Evolutionary conservation across 2,888 invertebrate genomes (phyloP).

Genomic region (Yponomeuta plumbellus): DNA sequence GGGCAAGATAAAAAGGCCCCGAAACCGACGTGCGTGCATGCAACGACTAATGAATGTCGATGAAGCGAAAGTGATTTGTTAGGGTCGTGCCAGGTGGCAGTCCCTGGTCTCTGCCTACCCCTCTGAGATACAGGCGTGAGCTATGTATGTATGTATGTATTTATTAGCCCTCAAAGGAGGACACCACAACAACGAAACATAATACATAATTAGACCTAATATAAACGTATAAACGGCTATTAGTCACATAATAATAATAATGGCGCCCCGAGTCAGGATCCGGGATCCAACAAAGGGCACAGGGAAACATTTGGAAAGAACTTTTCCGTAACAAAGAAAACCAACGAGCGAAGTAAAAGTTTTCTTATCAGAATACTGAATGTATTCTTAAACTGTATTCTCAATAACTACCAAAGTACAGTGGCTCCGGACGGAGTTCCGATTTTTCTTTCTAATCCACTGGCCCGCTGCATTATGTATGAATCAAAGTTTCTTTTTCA

Average conservation of each 20-base stretch:
- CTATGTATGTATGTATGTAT: too few relatives aligned
- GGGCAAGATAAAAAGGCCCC: too few relatives aligned
- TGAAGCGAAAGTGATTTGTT: too few relatives aligned
- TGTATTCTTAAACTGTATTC: conserved; percentile 13
- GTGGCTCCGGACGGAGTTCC: neutral
- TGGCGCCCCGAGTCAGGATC: neutral
- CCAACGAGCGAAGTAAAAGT: neutral
- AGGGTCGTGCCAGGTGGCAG: too few relatives aligned
- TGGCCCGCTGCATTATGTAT: neutral
- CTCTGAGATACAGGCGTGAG: too few relatives aligned
- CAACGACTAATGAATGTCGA: too few relatives aligned
- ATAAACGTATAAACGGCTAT: neutral
- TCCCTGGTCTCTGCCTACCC: too few relatives aligned
- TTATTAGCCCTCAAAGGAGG: neutral
- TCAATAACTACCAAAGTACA: neutral
- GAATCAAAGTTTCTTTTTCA: neutral
- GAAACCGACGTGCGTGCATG: too few relatives aligned
- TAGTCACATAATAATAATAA: neutral
- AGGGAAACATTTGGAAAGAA: neutral
- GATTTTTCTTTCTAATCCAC: neutral
- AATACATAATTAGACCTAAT: neutral
- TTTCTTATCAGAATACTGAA: conserved; percentile 11
- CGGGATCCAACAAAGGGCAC: neutral
- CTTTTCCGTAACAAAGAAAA: neutral
- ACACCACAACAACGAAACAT: neutral